These are phyloP conservation scores for Holacanthella duospinosa DNA, from an alignment of 2,888 invertebrate genomes.

Conservation along the genomic window DNA sequence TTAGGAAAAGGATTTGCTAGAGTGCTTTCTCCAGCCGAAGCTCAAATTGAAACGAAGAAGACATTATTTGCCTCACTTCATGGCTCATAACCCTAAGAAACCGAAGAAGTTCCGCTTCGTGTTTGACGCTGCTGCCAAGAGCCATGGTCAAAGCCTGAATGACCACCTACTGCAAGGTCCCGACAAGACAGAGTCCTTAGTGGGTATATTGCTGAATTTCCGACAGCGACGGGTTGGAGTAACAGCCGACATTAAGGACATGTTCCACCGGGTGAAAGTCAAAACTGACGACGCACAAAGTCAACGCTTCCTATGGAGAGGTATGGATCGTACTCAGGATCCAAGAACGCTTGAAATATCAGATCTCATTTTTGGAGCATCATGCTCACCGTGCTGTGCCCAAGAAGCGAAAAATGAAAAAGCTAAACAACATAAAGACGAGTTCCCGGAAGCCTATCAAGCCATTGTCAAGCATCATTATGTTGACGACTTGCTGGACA, in stretches of 20 bases:
- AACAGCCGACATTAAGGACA: constrained; percentile 20
- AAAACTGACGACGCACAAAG: constrained; percentile 12
- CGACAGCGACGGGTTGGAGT: constrained; percentile 15
- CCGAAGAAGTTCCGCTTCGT: constrained; percentile 24
- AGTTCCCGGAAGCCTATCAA: background rate
- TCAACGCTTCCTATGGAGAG: constrained; percentile 21
- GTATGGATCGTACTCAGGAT: constrained; percentile 1
- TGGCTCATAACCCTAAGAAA: too few relatives aligned
- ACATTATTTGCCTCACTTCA: constrained; percentile 30
- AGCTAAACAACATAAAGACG: background rate
- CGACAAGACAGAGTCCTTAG: constrained; percentile 16
- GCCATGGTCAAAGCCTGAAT: constrained; percentile 16
- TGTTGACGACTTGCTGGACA: constrained; percentile 13
- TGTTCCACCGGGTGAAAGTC: constrained; percentile 22
- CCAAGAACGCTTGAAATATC: constrained; percentile 10
- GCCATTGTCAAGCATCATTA: constrained; percentile 6
- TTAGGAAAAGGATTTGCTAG: constrained; percentile 10
- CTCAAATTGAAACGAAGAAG: too few relatives aligned
- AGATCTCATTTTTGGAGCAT: constrained; percentile 18
- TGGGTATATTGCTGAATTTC: constrained; percentile 17
- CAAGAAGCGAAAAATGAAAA: constrained; percentile 6
- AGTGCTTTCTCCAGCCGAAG: constrained; percentile 6
- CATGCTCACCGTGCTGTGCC: constrained; percentile 8
- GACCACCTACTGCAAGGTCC: constrained; percentile 19
- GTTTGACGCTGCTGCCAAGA: constrained; percentile 23